Evolutionary conservation across 1,140 invertebrate species (phyloP), one percentile per base, ranked within the genome.

Genomic region (Drosophila melanica): DNA sequence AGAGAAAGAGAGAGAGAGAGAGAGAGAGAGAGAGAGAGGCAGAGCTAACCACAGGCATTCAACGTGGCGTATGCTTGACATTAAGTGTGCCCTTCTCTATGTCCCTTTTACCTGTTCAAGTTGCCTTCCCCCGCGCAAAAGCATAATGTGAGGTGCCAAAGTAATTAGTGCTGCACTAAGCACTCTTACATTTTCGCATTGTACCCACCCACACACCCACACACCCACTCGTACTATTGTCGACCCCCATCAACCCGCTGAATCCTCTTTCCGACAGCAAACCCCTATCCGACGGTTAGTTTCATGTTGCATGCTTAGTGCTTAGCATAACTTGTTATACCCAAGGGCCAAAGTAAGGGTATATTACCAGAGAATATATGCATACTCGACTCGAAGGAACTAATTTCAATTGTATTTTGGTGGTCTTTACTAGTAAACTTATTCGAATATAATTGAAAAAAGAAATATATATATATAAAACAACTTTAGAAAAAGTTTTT

Each of bases 131-230:
- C 12, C 39, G 3, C 27, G 30, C 35, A 20, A 10, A 27, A n/a
- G n/a, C 69, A 54, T 82, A 77, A 82, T 77, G 65, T 54, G 54
- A 87, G 84, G 84, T 89, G 84, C 68, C 84, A 87, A 89, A 87
- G 84, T 87, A 87, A 87, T 87, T 87, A 89, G 84, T 87, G 84
- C 87, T 76, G 75, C 69, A 71, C 55, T 79, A 63, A 77, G 73
- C 73, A 79, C 71, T 45, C 20, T 68, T 72, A 53, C 44, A 48
- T 55, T 67, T 53, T 55, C 58, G 65, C 59, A 58, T 45, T 59
- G 14, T 66, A 10, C 27, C 59, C 59, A 20, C 14, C 10, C 12
- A 23, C 30, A n/a, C n/a, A n/a, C n/a, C n/a, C n/a, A 10, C 27
- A 54, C 59, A 20, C 14, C 10, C 12, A 23, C 30, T 42, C 42